Base-by-base conservation (phyloP, 2,113 vertebrate genomes). In the Mobula birostris region DNA sequence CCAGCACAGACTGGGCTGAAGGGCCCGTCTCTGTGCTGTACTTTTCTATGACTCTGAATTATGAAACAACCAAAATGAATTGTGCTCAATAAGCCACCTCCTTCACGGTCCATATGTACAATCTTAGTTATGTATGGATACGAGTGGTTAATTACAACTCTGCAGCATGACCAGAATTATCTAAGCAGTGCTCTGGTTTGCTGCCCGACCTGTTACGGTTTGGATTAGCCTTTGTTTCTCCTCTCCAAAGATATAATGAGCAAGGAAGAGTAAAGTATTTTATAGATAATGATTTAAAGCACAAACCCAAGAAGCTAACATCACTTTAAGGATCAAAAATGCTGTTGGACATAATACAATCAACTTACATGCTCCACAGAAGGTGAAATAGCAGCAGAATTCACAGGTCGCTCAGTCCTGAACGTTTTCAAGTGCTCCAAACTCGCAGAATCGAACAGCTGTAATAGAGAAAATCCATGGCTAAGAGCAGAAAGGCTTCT, bases 331-430 rank as follows among this genome's bases (percentile, higher is more conserved):
- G 87, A 36, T 88, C 36, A 68, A 91, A 19, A 36, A 9, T 32
- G 63, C 87, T 8, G 61, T 68, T 68, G 29, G 2, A 68, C 5
- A 17, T 8, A 32, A 85, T n/a, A 27, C 9, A 58, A 27, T n/a
- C 61, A 0, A 94, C 98, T 97, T 97, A 99, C 99, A 0, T 99
- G 99, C 70, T 99, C 99, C 95, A 98, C 98, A 7, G 97, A 98
- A 48, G 99, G 99, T 14, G 99, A 99, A 7, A 99, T 98, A 0
- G 99, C 98, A 0, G 99, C 98, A 0, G 99, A 99, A 95, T 99
- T 99, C 87, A 99, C 98, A 0, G 99, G 99, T 91, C 99, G 97
- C 95, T 99, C 99, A 0, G 99, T 99, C 95, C 97, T 97, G 96
- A 99, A 99, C 0, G 98, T 97, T 96, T 99, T 99, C 95, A 99